Conservation (phyloP, 2,113 vertebrate species). For the Oryctolagus cuniculus region mOryCun1.1 NC_091438.1:133672001-133672500, state of each 20-base stretch:
- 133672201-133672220: constrained; percentile 46
- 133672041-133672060: too few species aligned
- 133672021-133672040: too few species aligned
- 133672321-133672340: neutral
- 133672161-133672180: neutral
- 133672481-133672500: neutral
- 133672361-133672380: neutral
- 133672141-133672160: constrained; percentile 4
- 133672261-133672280: neutral
- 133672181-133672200: constrained; percentile 30
- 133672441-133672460: constrained; percentile 4
- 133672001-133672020: too few species aligned
- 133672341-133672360: constrained; percentile 38
- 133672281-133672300: constrained; percentile 23
- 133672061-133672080: too few species aligned
- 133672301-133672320: neutral
- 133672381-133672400: neutral
- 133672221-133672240: constrained; percentile 39
- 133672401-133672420: neutral
- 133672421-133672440: neutral
- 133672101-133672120: too few species aligned
- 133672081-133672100: too few species aligned
- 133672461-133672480: neutral
- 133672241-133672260: constrained; percentile 11
- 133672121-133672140: neutral